phyloP scores from a whole-genome alignment of 2,113 vertebrate species.

The Xyliphius kryptos region DNA sequence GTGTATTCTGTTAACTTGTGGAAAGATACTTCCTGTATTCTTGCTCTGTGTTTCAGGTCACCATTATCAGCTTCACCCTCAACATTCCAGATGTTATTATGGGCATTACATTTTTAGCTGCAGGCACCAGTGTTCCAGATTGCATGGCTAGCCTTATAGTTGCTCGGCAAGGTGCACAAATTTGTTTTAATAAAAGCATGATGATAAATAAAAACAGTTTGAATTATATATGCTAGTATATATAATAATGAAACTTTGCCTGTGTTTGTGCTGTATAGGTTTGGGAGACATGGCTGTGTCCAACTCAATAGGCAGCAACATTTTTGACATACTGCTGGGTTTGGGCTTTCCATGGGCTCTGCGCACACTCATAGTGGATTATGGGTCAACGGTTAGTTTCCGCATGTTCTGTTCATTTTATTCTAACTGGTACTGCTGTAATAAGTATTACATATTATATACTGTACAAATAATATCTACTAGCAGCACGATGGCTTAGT shows the following conservation, averaged over 20 bases:
- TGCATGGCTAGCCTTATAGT: constrained; percentile 77
- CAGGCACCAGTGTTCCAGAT: constrained; percentile 74
- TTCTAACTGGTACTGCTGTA: too few species aligned
- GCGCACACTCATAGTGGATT: constrained; percentile 68
- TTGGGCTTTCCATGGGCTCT: constrained; percentile 72
- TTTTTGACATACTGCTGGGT: constrained; percentile 72
- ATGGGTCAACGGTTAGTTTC: constrained; percentile 60
- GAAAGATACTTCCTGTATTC: too few species aligned
- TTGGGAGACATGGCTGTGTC: constrained; percentile 76
- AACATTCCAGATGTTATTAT: constrained; percentile 72
- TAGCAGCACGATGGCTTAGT: too few species aligned
- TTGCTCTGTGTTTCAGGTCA: constrained; percentile 55
- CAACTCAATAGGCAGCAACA: constrained; percentile 73
- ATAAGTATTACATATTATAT: too few species aligned
- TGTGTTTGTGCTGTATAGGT: constrained; percentile 51
- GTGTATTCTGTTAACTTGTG: not conserved
- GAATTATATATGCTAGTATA: too few species aligned
- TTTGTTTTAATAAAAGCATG: too few species aligned
- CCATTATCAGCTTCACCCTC: constrained; percentile 69
- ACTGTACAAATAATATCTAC: too few species aligned
- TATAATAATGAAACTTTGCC: constrained; percentile 6
- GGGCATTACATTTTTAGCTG: constrained; percentile 75
- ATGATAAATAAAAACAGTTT: too few species aligned
- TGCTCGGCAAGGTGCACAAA: constrained; percentile 61
- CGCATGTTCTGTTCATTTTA: too few species aligned